phyloP scores from a whole-genome alignment of 1,140 invertebrate species.

The Trichogramma pretiosum region DNA sequence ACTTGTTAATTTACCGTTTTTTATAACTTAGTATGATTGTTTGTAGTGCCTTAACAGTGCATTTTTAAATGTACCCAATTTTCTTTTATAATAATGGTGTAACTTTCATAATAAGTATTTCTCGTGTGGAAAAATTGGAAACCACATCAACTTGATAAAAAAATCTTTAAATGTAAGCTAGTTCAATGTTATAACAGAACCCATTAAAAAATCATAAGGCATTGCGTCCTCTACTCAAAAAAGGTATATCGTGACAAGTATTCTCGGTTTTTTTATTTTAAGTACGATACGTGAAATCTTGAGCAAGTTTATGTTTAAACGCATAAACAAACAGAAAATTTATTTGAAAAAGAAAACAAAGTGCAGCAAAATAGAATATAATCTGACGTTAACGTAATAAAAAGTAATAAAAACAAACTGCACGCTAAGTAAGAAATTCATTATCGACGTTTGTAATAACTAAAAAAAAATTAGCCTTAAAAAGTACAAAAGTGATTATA shows the following conservation, averaged over 20 bases:
- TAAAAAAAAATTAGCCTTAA: constrained; percentile 35
- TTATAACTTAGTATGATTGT: too few relatives aligned
- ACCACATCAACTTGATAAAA: too few relatives aligned
- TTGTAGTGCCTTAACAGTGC: too few relatives aligned
- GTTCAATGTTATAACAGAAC: too few relatives aligned
- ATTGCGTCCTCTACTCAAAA: too few relatives aligned
- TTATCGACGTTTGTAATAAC: constrained; percentile 29
- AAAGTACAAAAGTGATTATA: constrained; percentile 38
- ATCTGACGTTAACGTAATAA: constrained; percentile 29
- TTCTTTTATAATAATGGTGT: too few relatives aligned
- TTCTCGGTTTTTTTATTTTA: constrained; percentile 17
- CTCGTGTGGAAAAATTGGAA: too few relatives aligned
- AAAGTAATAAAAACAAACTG: constrained; percentile 43
- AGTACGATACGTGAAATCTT: constrained; percentile 18
- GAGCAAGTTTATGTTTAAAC: constrained; percentile 16
- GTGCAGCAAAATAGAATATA: constrained; percentile 16
- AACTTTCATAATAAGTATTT: too few relatives aligned
- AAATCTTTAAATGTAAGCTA: too few relatives aligned
- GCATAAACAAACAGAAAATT: constrained; percentile 14
- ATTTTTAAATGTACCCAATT: too few relatives aligned
- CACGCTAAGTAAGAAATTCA: constrained; percentile 36
- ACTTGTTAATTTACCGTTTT: too few relatives aligned
- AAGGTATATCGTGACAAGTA: constrained; percentile 15
- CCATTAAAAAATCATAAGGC: too few relatives aligned
- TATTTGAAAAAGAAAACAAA: constrained; percentile 13